Percentiles rank a stretch among this genome's conserved stretches.
phyloP scores from a whole-genome alignment of 2,888 invertebrate genomes.

The Trachelus iudaicus region DNA sequence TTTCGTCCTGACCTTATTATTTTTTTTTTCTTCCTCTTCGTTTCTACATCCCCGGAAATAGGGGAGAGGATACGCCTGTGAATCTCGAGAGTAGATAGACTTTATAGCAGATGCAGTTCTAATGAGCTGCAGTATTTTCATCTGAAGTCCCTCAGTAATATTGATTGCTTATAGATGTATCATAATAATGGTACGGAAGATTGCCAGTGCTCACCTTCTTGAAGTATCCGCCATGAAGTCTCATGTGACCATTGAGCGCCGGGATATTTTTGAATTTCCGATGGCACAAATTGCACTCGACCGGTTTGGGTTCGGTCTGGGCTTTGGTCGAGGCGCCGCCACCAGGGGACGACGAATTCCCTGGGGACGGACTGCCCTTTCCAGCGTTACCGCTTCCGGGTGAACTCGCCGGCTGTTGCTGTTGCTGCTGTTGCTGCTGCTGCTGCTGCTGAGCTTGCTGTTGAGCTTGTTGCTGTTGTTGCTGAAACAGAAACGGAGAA shows the following conservation, averaged over 20 bases:
- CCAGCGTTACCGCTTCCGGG: slow-evolving; percentile 56
- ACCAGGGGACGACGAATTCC: slow-evolving; percentile 56
- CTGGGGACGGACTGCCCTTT: slow-evolving; percentile 58
- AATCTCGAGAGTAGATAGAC: not conserved
- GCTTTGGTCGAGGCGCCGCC: slow-evolving; percentile 60
- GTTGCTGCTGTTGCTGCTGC: slow-evolving; percentile 49
- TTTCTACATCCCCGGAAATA: not conserved
- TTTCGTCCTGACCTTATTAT: not conserved
- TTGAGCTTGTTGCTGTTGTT: slow-evolving; percentile 51
- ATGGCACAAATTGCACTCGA: slow-evolving; percentile 95
- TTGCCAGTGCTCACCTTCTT: slow-evolving; percentile 77
- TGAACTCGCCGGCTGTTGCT: slow-evolving; percentile 54
- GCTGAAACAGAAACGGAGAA: slow-evolving; percentile 32
- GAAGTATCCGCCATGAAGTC: slow-evolving; percentile 96
- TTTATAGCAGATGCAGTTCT: not conserved
- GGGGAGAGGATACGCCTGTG: not conserved
- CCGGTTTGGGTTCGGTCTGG: slow-evolving; percentile 81
- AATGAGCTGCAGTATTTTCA: not conserved
- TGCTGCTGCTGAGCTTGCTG: slow-evolving; percentile 42
- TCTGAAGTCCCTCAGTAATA: not conserved
- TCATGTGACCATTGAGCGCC: slow-evolving; percentile 97
- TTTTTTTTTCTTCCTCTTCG: not conserved
- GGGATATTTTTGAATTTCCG: slow-evolving; percentile 97
- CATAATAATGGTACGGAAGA: not conserved
- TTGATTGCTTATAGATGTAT: not conserved